A percentile compares a stretch with the other conserved stretches of the same genome.
Conservation (phyloP, 2,888 invertebrate species). For the Andrena dorsata region DNA sequence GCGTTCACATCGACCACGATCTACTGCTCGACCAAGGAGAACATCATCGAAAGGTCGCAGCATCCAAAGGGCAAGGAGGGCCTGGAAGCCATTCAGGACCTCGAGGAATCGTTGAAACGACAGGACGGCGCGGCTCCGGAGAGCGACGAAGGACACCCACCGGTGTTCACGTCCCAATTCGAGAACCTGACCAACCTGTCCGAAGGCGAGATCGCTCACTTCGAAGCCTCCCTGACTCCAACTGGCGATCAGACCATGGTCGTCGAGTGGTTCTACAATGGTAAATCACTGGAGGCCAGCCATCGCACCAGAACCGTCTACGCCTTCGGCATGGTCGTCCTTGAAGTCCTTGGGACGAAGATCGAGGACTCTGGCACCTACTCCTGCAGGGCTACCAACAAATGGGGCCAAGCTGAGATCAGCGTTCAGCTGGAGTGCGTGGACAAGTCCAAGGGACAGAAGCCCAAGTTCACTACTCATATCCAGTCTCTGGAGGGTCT, state of each 20-base stretch:
- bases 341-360: conserved; percentile 97
- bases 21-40: conserved; percentile 92
- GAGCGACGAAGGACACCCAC: conserved; percentile 93
- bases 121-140: conserved; percentile 90
- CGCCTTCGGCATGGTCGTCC: conserved; percentile 98
- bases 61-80: conserved; percentile 98
- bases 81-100: conserved; percentile 94
- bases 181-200: conserved; percentile 92
- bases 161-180: conserved; percentile 95
- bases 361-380: conserved; percentile 96
- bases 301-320: conserved; percentile 97
- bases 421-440: conserved; percentile 93
- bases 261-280: conserved; percentile 98
- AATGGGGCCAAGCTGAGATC: conserved; percentile 95
- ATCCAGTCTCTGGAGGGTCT: conserved; percentile 93
- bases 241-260: conserved; percentile 97
- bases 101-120: conserved; percentile 93
- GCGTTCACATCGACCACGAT: conserved; percentile 96
- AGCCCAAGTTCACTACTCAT: conserved; percentile 95
- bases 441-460: conserved; percentile 94
- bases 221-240: conserved; percentile 98
- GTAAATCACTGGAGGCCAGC: conserved; percentile 94
- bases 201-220: conserved; percentile 98
- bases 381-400: conserved; percentile 95
- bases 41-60: conserved; percentile 94